Evolutionary conservation across 2,797 vertebrate species (phyloP).

Genomic region (Oceanodroma leucorhoa): DNA sequence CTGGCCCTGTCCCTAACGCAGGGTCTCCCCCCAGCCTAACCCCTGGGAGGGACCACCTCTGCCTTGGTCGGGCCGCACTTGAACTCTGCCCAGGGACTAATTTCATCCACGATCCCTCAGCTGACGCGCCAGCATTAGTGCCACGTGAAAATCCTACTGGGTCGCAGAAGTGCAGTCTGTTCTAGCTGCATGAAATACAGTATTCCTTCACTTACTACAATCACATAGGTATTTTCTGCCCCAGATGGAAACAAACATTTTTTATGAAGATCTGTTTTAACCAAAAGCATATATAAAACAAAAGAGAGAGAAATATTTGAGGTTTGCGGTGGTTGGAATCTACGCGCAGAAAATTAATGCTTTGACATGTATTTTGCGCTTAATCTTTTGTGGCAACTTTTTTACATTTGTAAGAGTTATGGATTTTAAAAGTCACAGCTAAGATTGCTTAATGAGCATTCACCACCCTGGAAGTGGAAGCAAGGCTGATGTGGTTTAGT

Average conservation of each 20-base stretch:
- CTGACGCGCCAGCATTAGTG: background rate
- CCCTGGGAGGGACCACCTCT: background rate
- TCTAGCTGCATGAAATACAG: background rate
- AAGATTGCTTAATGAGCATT: constrained; percentile 84
- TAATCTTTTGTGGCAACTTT: constrained; percentile 83
- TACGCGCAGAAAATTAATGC: constrained; percentile 70
- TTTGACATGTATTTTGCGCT: constrained; percentile 75
- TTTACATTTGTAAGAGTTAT: constrained; percentile 84
- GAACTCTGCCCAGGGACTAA: background rate
- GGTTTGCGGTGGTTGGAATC: constrained; percentile 50
- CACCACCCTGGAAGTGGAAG: constrained; percentile 77
- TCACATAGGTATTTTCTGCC: constrained; percentile 45
- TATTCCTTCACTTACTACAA: background rate
- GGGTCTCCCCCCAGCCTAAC: background rate
- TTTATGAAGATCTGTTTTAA: constrained; percentile 60
- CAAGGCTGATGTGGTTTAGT: constrained; percentile 80
- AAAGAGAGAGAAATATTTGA: constrained; percentile 64
- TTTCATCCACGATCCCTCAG: accelerated
- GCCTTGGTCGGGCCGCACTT: background rate
- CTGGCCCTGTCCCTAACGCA: accelerated
- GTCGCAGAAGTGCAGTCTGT: background rate
- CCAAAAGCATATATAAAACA: constrained; percentile 62
- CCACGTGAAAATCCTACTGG: background rate
- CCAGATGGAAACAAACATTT: constrained; percentile 65
- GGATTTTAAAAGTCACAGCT: constrained; percentile 83